Percentiles rank a stretch among this genome's conserved stretches.
These are phyloP conservation scores for Manis pentadactyla DNA, from an alignment of 2,797 vertebrate genomes.

Conservation along the genomic window DNA sequence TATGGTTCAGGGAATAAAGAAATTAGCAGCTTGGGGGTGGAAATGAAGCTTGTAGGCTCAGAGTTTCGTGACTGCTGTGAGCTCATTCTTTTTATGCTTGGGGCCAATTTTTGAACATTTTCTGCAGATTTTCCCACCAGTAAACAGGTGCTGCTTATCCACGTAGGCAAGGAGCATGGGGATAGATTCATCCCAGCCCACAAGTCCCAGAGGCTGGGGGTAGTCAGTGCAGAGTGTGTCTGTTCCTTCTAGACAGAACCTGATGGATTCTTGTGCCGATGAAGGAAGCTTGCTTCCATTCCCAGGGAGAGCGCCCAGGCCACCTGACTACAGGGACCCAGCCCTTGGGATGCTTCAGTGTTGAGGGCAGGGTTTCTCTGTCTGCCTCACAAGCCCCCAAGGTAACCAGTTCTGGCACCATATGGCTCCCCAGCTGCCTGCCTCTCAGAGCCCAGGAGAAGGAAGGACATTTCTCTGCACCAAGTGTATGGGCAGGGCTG, in stretches of 20 bases:
- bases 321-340: neutral
- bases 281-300: neutral
- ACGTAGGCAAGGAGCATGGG: no score
- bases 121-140: neutral
- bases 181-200: neutral
- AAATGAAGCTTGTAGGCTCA: neutral
- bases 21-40: neutral
- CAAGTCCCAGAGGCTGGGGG: neutral
- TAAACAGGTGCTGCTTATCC: neutral
- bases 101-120: neutral
- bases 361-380: neutral
- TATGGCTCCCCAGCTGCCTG: no score
- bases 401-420: neutral
- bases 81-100: neutral
- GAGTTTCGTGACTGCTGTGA: neutral
- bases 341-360: neutral
- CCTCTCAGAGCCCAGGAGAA: neutral
- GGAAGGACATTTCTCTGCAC: fast-evolving
- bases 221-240: no score
- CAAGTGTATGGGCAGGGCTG: neutral
- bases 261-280: neutral
- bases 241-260: neutral
- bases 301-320: neutral
- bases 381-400: neutral
- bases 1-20: neutral